Percentiles rank a stretch among this genome's conserved stretches.
phyloP scores from a whole-genome alignment of 2,888 invertebrate species.

The Eupithecia inturbata region DNA sequence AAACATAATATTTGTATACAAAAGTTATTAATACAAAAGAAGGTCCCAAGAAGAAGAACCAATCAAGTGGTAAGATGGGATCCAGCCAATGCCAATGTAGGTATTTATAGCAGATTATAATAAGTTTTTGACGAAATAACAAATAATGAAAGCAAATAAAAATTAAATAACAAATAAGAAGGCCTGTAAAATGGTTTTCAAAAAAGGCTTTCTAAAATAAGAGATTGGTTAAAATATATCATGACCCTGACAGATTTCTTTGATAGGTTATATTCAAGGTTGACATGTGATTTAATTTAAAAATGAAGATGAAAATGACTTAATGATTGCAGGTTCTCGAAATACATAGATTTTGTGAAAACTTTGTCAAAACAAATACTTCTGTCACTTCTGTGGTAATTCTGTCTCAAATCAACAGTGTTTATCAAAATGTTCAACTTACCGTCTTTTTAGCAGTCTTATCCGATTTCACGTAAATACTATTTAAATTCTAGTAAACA shows the following conservation, averaged over 20 bases:
- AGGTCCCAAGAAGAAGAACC: no score
- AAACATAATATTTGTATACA: no score
- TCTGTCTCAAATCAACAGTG: constrained; percentile 2
- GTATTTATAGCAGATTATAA: not conserved
- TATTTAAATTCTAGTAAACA: not conserved
- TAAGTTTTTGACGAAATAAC: not conserved
- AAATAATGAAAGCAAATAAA: no score
- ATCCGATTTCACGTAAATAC: constrained; percentile 16
- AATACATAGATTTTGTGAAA: not conserved
- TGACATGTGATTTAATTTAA: not conserved
- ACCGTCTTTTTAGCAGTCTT: constrained; percentile 22
- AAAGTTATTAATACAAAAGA: no score
- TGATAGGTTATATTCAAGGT: not conserved
- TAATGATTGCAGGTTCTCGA: not conserved
- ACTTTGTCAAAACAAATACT: not conserved
- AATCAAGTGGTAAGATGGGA: no score
- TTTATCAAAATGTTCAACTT: constrained; percentile 15
- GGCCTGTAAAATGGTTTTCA: not conserved
- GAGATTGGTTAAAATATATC: not conserved
- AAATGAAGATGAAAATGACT: not conserved
- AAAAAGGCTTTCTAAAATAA: not conserved
- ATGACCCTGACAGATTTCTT: not conserved
- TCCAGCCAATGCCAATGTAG: no score
- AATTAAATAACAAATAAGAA: not conserved
- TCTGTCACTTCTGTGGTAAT: not conserved